A percentile compares a stretch with the other conserved stretches of the same genome.
Evolutionary conservation across 2,113 vertebrate species (phyloP).

Genomic region (Saguinus imperator): DNA sequence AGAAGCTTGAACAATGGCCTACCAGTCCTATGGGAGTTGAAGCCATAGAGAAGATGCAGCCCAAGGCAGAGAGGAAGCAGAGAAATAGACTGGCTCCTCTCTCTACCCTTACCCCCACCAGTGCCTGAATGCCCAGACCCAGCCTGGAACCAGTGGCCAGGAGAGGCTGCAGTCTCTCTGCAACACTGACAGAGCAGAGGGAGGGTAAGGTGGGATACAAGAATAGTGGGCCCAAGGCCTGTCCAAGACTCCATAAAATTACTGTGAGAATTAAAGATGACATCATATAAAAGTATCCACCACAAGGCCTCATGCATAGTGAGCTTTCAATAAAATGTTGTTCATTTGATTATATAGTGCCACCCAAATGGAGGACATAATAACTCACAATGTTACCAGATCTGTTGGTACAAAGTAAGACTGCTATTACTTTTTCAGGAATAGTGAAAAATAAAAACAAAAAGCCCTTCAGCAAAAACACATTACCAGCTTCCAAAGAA

Average conservation of each 20-base stretch:
- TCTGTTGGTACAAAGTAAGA: background rate
- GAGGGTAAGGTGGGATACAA: background rate
- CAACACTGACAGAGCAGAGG: background rate
- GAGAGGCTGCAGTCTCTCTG: background rate
- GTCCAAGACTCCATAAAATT: background rate
- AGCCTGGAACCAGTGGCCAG: background rate
- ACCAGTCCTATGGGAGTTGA: background rate
- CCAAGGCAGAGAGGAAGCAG: rapidly evolving
- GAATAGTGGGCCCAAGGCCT: background rate
- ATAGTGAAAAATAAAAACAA: background rate
- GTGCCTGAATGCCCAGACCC: background rate
- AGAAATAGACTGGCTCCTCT: background rate
- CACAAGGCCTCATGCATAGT: background rate
- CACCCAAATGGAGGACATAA: background rate
- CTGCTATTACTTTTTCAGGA: constrained; percentile 12
- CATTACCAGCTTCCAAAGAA: constrained; percentile 51
- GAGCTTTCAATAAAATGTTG: background rate
- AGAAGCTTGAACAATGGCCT: background rate
- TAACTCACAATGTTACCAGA: background rate
- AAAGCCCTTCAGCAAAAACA: constrained; percentile 16
- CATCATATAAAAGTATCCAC: background rate
- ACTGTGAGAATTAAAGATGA: background rate
- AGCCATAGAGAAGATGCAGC: background rate
- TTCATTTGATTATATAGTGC: background rate
- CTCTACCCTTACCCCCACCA: background rate